Base-by-base conservation (phyloP, 2,797 vertebrate genomes). In the Takifugu rubripes region DNA sequence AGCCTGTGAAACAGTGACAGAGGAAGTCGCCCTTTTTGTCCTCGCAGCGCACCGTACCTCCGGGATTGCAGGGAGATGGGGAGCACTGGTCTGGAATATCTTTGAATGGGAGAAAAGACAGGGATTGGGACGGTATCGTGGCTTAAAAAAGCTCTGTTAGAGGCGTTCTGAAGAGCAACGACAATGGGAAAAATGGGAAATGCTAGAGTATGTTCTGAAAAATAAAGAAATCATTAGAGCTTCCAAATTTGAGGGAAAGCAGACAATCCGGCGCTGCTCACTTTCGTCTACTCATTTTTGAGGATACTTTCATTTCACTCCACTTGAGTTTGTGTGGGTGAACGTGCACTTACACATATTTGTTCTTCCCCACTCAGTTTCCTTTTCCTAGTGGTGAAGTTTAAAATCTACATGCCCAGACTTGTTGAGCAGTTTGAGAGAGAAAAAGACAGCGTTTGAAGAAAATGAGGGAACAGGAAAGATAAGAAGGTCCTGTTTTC, bases 31-130 rank as follows among this genome's bases (percentile, higher is more conserved):
- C 97, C 85, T 93, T 93, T 77, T 92, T 89, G 88, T 99, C 97
- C 75, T 94, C 92, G 0, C 97, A 99, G 78, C 78, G 84, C 44
- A 91, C 58, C 0, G 92, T 93, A 8, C 97, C 94, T 25, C 76
- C 77, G 78, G 85, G 81, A 43, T 92, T 64, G 61, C 97, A 99
- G 36, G 95, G 97, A 50, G 91, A 89, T 0, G 96, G 93, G 44
- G 93, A 95, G 79, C 97, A 99, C 79, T 99, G 97, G 86, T 99
- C 90, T 60, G 96, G 95, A 79, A 99, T 92, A 84, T 95, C 97
- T 99, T 2, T 42, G 52, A 31, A 54, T 44, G 56, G 15, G 45
- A 68, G 14, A 63, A 64, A n/a, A 74, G n/a, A 56, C 1, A 50
- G 1, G 59, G 17, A 55, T 45, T 56, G 5, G 25, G 29, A n/a